phyloP scores from a whole-genome alignment of 35 echinoderm and acorn worm genomes.

The Apostichopus californicus region DNA sequence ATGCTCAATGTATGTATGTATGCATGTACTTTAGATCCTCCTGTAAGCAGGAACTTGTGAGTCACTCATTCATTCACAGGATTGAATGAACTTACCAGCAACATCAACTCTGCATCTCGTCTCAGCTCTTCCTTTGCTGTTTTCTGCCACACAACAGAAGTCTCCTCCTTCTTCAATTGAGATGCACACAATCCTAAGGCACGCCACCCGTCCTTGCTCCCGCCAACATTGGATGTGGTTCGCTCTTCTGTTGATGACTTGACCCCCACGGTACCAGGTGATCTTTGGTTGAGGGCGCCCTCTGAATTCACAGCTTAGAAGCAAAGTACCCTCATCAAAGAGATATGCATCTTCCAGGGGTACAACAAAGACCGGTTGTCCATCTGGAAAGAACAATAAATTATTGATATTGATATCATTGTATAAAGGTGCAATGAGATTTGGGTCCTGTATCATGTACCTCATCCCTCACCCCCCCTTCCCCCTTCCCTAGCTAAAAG shows the following conservation, averaged over 20 bases:
- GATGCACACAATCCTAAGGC: conserved; percentile 64
- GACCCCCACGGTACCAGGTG: conserved; percentile 64
- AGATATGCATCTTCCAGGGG: conserved; percentile 71
- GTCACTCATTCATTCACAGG: no score
- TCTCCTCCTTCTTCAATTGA: conserved; percentile 72
- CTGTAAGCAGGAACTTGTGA: no score
- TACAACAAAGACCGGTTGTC: conserved; percentile 63
- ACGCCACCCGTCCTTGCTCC: conserved; percentile 67
- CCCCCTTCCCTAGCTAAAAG: no score
- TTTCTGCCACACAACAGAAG: conserved; percentile 84
- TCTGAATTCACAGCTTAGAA: conserved; percentile 75
- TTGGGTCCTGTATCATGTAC: no score
- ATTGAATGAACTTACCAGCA: conserved; percentile 62
- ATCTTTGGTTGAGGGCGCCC: conserved; percentile 77
- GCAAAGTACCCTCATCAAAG: conserved; percentile 69
- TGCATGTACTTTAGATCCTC: no score
- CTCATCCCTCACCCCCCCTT: no score
- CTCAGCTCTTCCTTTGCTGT: conserved; percentile 60
- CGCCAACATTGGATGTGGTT: conserved; percentile 63
- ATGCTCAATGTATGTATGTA: no score
- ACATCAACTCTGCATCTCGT: conserved; percentile 72
- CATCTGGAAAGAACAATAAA: conserved; percentile 49
- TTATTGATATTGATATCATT: no score
- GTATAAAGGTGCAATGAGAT: no score
- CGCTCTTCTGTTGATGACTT: conserved; percentile 53